Base-by-base conservation (phyloP, 2,797 vertebrate species). In the Sebastes goodei region DNA sequence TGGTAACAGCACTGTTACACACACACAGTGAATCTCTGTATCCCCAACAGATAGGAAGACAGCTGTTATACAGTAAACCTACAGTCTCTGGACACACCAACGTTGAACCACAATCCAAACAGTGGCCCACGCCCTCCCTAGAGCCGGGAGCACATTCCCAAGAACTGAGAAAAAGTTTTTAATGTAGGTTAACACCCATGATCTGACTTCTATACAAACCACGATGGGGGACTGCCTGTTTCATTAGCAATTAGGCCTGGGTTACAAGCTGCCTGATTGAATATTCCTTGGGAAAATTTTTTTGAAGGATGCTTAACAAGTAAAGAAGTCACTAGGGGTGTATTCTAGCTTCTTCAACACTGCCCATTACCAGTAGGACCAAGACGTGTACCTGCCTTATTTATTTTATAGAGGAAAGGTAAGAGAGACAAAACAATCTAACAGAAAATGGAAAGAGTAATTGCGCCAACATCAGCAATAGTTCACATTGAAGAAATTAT, bases 21-120 rank as follows among this genome's bases (percentile, higher is more conserved):
- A 75, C 12, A 30, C 46, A 49, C 23, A 53, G 83, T 93, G 90
- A 95, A 88, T 88, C 74, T 89, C 90, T 89, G 86, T 90, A 92
- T 93, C 86, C 86, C 63, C 88, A 72, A 73, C 85, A 86, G 81
- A 85, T 66, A 84, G 78, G 49, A 62, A 71, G 49, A 83, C 84
- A 87, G 85, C 76, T 83, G 68, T 85, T 81, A 25, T 80, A 85
- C 81, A 79, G 67, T 90, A 89, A 94, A 92, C 87, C 92, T 90
- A 83, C 89, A 86, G 91, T 88, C 94, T 70, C 89, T 78, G 84
- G 56, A 76, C 72, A 61, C 49, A 76, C 56, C n/a, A 23, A 83
- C 35, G 92, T 78, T 88, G 90, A 94, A 93, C 94, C 95, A 88
- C 95, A 96, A 95, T 95, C 84, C 93, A 95, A 96, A 95, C 93